These are phyloP conservation scores for Megaptera novaeangliae DNA, from an alignment of 2,113 vertebrate species.

Conservation along the genomic window DNA sequence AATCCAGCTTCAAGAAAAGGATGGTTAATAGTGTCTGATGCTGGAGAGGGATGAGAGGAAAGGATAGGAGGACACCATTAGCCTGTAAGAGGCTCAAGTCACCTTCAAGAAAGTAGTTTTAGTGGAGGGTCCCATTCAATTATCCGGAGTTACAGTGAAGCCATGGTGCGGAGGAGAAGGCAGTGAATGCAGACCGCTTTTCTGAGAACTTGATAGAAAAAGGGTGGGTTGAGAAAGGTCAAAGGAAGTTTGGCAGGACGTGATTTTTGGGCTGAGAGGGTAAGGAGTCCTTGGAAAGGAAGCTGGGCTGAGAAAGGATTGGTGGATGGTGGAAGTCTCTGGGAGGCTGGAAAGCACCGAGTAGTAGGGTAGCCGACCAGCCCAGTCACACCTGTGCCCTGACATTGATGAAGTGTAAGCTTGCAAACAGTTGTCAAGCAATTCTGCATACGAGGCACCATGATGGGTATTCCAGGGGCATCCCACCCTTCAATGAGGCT, in stretches of 20 bases:
- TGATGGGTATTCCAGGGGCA: background rate
- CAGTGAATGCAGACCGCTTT: background rate
- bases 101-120: background rate
- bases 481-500: background rate
- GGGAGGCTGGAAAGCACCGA: background rate
- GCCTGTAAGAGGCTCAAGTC: background rate
- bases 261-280: background rate
- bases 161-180: background rate
- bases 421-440: background rate
- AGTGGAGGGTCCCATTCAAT: background rate
- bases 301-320: background rate
- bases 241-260: background rate
- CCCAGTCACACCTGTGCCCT: fast-evolving
- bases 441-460: background rate
- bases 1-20: background rate
- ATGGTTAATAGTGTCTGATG: background rate
- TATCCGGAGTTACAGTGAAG: background rate
- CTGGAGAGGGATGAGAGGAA: background rate
- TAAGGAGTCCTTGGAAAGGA: background rate
- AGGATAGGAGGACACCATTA: background rate
- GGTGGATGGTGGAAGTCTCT: background rate
- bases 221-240: background rate
- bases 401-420: background rate
- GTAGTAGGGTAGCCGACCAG: background rate
- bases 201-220: background rate